phyloP scores from a whole-genome alignment of 1,140 invertebrate genomes.

The Pteromalus puparum region DNA sequence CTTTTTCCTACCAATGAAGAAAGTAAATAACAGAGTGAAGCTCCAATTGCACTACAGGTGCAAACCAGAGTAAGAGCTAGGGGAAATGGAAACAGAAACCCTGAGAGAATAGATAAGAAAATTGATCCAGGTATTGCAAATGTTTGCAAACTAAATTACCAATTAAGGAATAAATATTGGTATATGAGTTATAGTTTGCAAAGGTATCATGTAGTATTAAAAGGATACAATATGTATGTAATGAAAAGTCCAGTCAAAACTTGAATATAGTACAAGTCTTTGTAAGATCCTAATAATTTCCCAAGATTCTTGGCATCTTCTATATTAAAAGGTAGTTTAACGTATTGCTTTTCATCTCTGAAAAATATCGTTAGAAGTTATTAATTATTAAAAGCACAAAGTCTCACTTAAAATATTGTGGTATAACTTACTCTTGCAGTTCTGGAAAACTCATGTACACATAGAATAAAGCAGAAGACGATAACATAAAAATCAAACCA shows the following conservation, averaged over 20 bases:
- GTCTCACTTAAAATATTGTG: conserved; percentile 25
- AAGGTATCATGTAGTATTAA: conserved; percentile 62
- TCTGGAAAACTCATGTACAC: conserved; percentile 88
- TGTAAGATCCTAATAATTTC: conserved; percentile 92
- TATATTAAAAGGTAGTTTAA: conserved; percentile 95
- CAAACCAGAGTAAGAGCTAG: conserved; percentile 94
- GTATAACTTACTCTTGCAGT: conserved; percentile 85
- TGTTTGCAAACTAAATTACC: conserved; percentile 90
- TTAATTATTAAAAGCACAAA: conserved; percentile 35
- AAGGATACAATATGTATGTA: conserved; percentile 99
- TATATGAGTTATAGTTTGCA: not conserved
- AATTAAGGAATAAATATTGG: conserved; percentile 63
- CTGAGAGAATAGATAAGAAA: conserved; percentile 97
- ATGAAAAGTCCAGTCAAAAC: conserved; percentile 93
- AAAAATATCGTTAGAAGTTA: conserved; percentile 51
- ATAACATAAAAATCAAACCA: conserved; percentile 80
- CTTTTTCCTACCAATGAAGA: conserved; percentile 92
- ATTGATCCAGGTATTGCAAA: conserved; percentile 99
- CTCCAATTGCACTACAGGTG: conserved; percentile 96
- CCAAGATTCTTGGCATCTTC: conserved; percentile 98
- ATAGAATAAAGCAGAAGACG: conserved; percentile 79
- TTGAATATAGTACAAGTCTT: conserved; percentile 94
- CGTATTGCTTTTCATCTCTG: conserved; percentile 91
- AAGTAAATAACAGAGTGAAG: conserved; percentile 95
- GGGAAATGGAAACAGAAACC: conserved; percentile 97